Base-by-base conservation (phyloP, 1,140 invertebrate genomes). In the Zaprionus tsacasi region DNA sequence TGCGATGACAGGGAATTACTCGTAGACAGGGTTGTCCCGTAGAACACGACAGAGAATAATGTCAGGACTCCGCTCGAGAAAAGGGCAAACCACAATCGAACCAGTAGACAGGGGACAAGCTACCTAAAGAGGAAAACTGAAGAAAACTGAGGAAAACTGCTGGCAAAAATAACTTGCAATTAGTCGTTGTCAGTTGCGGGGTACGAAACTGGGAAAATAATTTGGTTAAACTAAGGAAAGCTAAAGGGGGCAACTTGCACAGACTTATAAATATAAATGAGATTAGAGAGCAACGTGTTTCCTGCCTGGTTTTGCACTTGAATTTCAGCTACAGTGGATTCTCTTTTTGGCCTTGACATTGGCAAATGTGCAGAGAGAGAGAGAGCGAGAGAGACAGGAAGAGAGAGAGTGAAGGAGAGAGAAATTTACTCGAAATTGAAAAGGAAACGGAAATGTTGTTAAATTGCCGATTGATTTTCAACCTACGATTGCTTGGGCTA, bases 111-210 rank as follows among this genome's bases (percentile, higher is more conserved):
- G 3, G 17, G n/a, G 30, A 50, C 11, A 63, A 52, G 21, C 21
- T 21, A 33, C 13, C 11, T 50, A 25, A 10, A 11, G 10, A 40
- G 10, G 4, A 50, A 5, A 55, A 4, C 56, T 38, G 15, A 13
- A 30, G 54, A 60, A 45, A 68, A 36, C 35, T 21, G 55, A 38
- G 50, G 55, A 43, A 57, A 17, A 40, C 21, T 63, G 73, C 52
- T 61, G 48, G 54, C 52, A 78, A 71, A 69, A 85, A 73, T 85
- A 86, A 82, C 72, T 82, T 86, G 82, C 79, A 86, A 86, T 86
- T 86, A 86, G 82, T 86, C 87, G 57, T 59, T 86, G 82, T 86
- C 82, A 82, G 65, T 56, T 15, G 27, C 38, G 38, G 74, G 63
- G 60, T 43, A 70, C 65, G 66, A 60, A 68, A 63, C 56, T 72